Conservation (phyloP, 2,113 vertebrate species). For the Phocoena phocoena region DNA sequence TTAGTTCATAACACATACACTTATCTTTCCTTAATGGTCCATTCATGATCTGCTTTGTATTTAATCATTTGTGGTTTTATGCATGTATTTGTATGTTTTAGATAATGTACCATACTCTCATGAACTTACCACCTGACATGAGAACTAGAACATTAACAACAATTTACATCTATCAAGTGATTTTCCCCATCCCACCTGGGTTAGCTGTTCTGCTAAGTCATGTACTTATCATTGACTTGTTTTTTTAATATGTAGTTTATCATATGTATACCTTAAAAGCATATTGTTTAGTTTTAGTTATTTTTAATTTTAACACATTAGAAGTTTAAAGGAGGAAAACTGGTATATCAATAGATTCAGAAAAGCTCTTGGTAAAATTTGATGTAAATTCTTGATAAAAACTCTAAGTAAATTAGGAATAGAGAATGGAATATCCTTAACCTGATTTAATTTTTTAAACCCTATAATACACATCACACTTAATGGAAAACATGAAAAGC, state of each 20-base stretch:
- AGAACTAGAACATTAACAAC: not conserved
- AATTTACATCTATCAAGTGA: not conserved
- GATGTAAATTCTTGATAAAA: not conserved
- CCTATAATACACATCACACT: not conserved
- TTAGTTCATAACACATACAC: not conserved
- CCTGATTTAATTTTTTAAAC: not conserved
- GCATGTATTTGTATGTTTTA: not conserved
- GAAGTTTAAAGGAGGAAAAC: slow-evolving; percentile 8
- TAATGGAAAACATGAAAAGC: not conserved
- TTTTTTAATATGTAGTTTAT: not conserved
- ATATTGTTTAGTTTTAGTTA: not conserved
- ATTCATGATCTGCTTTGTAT: not conserved
- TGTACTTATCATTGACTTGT: not conserved
- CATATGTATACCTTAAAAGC: not conserved
- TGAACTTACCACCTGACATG: not conserved
- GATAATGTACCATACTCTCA: not conserved
- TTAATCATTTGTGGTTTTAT: not conserved
- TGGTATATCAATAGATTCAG: not conserved
- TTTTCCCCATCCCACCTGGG: not conserved
- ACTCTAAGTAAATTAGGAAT: not conserved
- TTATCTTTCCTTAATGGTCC: not conserved
- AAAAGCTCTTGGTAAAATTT: slow-evolving; percentile 16
- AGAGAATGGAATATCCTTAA: not conserved
- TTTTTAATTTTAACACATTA: not conserved
- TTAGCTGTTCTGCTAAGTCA: not conserved